Evolutionary conservation across 2,797 vertebrate species (phyloP).

Genomic region (Clarias platycephalus): DNA sequence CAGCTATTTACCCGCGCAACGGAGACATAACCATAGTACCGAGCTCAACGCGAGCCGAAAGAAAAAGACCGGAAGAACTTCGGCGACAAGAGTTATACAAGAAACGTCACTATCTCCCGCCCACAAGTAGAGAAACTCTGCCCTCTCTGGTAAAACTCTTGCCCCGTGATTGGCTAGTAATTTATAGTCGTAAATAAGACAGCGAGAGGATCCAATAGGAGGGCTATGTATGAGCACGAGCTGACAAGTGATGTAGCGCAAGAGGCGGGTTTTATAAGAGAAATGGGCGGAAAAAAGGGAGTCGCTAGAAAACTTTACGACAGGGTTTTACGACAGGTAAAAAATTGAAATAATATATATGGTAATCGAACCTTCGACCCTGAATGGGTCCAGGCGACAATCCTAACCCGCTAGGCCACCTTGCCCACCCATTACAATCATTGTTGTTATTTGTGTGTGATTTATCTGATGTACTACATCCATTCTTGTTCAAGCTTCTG

Average conservation of each 20-base stretch:
- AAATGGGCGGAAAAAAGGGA: not conserved
- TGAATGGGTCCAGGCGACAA: no score
- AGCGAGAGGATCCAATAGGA: not conserved
- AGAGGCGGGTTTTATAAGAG: not conserved
- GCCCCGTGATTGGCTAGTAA: not conserved
- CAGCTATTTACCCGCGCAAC: not conserved
- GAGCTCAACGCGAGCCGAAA: not conserved
- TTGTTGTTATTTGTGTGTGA: no score
- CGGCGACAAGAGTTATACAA: not conserved
- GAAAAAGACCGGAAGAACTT: conserved; percentile 23
- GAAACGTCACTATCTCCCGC: not conserved
- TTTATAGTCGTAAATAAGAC: not conserved
- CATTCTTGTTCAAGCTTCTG: no score
- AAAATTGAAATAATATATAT: no score
- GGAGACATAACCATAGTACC: fast-evolving
- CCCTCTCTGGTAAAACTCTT: not conserved
- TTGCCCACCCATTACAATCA: no score
- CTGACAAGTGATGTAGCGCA: no score
- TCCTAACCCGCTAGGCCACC: no score
- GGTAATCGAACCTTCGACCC: no score
- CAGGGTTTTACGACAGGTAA: conserved; percentile 1
- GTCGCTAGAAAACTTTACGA: not conserved
- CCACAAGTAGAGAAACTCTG: not conserved
- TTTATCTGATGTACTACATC: no score
- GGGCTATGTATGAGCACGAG: not conserved